Conservation (phyloP, 2,797 vertebrate species). For the Semotilus atromaculatus region DNA sequence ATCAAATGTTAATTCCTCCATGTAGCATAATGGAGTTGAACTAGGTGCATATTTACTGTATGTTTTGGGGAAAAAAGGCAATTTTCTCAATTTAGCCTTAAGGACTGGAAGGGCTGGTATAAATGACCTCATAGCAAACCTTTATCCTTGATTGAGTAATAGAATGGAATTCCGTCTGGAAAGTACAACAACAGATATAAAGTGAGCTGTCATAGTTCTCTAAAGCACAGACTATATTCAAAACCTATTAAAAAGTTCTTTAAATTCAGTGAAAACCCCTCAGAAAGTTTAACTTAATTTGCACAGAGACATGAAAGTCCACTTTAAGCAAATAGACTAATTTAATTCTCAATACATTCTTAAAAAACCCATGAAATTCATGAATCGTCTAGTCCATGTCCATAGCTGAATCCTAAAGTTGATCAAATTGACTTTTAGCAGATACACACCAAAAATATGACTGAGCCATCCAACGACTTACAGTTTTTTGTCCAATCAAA, state of each 20-base stretch:
- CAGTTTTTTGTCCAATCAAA: background rate
- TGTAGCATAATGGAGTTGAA: constrained; percentile 14
- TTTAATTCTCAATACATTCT: constrained; percentile 40
- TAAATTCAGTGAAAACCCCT: constrained; percentile 41
- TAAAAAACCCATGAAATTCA: background rate
- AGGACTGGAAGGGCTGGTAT: constrained; percentile 12
- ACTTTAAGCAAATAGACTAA: constrained; percentile 40
- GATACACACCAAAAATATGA: background rate
- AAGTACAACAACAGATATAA: constrained; percentile 43
- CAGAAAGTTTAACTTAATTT: constrained; percentile 41
- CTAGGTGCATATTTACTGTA: constrained; percentile 17
- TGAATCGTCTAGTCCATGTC: background rate
- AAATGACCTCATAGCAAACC: constrained; percentile 55
- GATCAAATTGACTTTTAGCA: background rate
- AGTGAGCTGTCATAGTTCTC: constrained; percentile 41
- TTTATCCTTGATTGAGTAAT: constrained; percentile 56
- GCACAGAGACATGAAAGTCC: background rate
- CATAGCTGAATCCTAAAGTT: background rate
- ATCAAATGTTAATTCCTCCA: constrained; percentile 36
- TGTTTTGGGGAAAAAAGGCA: background rate
- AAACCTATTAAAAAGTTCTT: background rate
- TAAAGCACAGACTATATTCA: constrained; percentile 40
- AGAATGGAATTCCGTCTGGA: constrained; percentile 59
- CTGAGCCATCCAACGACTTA: background rate
- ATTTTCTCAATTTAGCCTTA: constrained; percentile 26